Percentiles rank a stretch among this genome's conserved stretches.
These are phyloP conservation scores for Drosophila pandora DNA, from an alignment of 1,140 invertebrate species.

Conservation along the genomic window DNA sequence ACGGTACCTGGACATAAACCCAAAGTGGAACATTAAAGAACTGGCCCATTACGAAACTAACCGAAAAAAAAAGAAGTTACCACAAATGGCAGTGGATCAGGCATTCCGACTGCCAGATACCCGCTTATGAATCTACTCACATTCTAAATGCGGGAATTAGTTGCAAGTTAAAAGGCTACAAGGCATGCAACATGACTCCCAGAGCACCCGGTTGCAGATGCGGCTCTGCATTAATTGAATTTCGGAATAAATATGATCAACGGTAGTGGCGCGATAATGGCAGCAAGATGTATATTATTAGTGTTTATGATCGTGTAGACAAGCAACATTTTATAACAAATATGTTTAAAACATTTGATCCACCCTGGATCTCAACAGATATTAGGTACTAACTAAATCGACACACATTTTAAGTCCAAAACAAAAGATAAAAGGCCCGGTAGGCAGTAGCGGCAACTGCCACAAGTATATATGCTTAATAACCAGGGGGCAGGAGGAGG, in stretches of 20 bases:
- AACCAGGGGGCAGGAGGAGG: conserved; percentile 5
- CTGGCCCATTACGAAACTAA: conserved; percentile 56
- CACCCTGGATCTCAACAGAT: background rate
- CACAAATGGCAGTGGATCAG: background rate
- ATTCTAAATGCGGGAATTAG: conserved; percentile 11
- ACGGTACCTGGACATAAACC: conserved; percentile 69
- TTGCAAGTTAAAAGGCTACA: conserved; percentile 2
- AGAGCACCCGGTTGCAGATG: conserved; percentile 23
- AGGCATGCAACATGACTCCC: conserved; percentile 18
- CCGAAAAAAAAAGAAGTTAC: conserved; percentile 27
- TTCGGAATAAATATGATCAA: conserved; percentile 16
- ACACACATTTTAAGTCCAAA: conserved; percentile 1
- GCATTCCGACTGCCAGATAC: conserved; percentile 20
- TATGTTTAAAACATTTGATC: background rate
- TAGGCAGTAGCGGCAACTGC: conserved; percentile 70
- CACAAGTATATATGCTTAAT: conserved; percentile 56
- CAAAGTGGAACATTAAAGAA: conserved; percentile 72
- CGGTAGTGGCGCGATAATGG: background rate
- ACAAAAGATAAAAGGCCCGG: conserved; percentile 29
- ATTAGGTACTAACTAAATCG: conserved; percentile 1
- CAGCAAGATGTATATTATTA: background rate
- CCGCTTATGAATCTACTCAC: conserved; percentile 23
- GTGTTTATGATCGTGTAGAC: background rate
- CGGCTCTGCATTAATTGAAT: conserved; percentile 10
- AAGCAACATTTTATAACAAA: background rate